phyloP scores from a whole-genome alignment of 2,113 vertebrate species.

The Eidolon helvum region DNA sequence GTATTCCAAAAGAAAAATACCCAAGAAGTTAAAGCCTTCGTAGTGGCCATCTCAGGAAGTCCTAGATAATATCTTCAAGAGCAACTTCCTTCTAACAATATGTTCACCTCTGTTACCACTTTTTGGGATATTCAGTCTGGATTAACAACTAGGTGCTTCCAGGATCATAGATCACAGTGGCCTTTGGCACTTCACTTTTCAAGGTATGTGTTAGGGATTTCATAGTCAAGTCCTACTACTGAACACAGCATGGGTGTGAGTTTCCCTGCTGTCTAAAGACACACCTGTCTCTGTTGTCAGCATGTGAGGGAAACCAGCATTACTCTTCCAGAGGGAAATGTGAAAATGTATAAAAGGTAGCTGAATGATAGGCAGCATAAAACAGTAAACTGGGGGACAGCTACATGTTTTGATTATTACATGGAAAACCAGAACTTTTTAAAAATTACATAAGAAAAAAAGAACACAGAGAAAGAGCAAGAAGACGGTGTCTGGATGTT shows the following conservation, averaged over 20 bases:
- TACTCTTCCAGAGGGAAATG: constrained; percentile 44
- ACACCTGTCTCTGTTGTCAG: not conserved
- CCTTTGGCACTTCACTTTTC: not conserved
- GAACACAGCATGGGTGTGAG: not conserved
- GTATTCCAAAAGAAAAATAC: not conserved
- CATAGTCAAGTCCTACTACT: too few relatives aligned
- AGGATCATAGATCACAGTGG: not conserved
- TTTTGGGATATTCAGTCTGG: not conserved
- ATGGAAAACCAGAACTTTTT: constrained; percentile 62
- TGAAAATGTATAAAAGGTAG: constrained; percentile 46
- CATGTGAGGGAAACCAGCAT: not conserved
- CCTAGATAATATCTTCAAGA: not conserved
- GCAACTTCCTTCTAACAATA: not conserved
- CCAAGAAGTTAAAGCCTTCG: not conserved
- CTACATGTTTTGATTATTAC: constrained; percentile 19
- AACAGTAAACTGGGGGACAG: not conserved
- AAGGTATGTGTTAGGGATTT: not conserved
- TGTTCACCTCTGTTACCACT: not conserved
- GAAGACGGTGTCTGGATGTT: constrained; percentile 48
- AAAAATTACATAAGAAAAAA: constrained; percentile 58
- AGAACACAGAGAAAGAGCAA: constrained; percentile 65
- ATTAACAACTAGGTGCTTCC: not conserved
- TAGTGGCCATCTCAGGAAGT: not conserved
- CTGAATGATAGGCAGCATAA: not conserved
- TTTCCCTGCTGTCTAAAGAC: not conserved